Conservation (phyloP, 2,888 invertebrate species). For the Scaeva pyrastri region DNA sequence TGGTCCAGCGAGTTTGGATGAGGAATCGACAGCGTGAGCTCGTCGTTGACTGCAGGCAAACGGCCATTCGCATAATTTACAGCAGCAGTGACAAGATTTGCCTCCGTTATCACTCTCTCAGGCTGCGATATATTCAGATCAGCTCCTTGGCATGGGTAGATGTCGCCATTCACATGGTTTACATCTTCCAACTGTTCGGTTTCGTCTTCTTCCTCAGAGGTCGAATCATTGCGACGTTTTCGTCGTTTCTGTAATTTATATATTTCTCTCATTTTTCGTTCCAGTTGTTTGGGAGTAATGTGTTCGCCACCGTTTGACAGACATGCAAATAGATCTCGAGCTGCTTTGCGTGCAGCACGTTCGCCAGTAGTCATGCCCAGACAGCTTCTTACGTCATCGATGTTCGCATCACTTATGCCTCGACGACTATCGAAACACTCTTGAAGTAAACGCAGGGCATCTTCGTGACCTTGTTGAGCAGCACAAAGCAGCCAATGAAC, state of each 20-base stretch:
- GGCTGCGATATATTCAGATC: constrained; percentile 57
- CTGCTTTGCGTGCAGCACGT: constrained; percentile 94
- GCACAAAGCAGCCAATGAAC: constrained; percentile 97
- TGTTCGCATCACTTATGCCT: constrained; percentile 90
- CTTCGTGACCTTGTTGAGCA: constrained; percentile 95
- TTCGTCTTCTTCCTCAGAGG: constrained; percentile 79
- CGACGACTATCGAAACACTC: constrained; percentile 87
- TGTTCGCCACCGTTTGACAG: constrained; percentile 94
- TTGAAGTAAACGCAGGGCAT: constrained; percentile 91
- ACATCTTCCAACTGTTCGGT: constrained; percentile 78
- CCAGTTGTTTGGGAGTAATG: constrained; percentile 93
- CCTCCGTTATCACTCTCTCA: constrained; percentile 88
- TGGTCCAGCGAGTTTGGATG: constrained; percentile 88
- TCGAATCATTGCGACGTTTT: constrained; percentile 78
- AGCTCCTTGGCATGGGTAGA: constrained; percentile 68
- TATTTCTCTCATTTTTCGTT: constrained; percentile 89
- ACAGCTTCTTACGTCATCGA: constrained; percentile 90
- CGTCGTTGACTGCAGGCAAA: constrained; percentile 89
- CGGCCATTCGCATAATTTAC: constrained; percentile 92
- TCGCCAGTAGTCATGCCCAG: constrained; percentile 93
- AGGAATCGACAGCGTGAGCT: constrained; percentile 89
- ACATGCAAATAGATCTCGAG: constrained; percentile 94
- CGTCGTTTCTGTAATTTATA: constrained; percentile 84
- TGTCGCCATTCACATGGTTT: constrained; percentile 75
- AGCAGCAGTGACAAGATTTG: constrained; percentile 91